Evolutionary conservation across 2,888 invertebrate genomes (phyloP), one percentile per base, ranked within the genome.

Genomic region (Allacma fusca): DNA sequence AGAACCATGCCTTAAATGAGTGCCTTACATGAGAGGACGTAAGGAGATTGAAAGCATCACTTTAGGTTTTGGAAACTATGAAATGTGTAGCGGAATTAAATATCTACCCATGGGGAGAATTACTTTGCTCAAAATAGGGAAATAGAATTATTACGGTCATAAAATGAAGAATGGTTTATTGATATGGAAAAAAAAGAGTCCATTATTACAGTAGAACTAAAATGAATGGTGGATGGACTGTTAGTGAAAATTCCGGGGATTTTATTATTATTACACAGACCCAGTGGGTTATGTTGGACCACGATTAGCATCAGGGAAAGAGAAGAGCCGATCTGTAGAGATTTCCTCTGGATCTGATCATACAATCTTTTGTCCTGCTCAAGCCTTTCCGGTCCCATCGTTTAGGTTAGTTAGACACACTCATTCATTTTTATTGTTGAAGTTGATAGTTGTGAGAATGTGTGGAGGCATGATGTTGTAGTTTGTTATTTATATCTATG

Each of bases 341-440:
- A 79, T 80, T 59, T 79, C 80, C 24, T 80, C 82, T 23, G 81
- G 82, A 34, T 68, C 78, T 28, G 80, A 78, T 78, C 82, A 85
- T 79, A 82, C 84, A 29, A 80, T 90, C 68, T 85, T 88, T 78
- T 90, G 90, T 84, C 89, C 89, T 83, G 89, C 90, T 62, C 90
- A 90, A 86, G 90, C 89, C 81, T 90, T 87, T 83, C 90, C 90
- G 44, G 87, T 89, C 74, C 90, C 90, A 81, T 84, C 87, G 83
- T 89, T 89, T 88, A 89, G 90, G 90, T 89, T 89, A 85, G 85
- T 78, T 76, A 71, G 9, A 50, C 1, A 72, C n/a, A 34, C 62
- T 28, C 62, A 50, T 50, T 50, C n/a, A 50, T 16, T 50, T n/a
- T 50, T 50, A 50, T 50, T 5, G 2, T n/a, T 16, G 50, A 16